A percentile compares a stretch with the other conserved stretches of the same genome.
phyloP scores from a whole-genome alignment of 2,113 vertebrate genomes.

The Poecilia latipinna region DNA sequence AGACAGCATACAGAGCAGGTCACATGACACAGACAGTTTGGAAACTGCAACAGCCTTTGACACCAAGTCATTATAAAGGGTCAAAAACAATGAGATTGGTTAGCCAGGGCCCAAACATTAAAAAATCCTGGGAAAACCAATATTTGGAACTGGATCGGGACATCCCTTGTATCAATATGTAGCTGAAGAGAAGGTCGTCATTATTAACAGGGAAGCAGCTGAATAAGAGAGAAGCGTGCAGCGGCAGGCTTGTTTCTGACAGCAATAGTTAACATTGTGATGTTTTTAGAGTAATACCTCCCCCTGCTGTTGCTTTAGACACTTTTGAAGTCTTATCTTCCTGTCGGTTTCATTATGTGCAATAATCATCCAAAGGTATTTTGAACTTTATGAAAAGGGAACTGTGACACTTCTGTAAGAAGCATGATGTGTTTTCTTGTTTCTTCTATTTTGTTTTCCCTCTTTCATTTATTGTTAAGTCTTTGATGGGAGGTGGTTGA shows the following conservation, averaged over 20 bases:
- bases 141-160: background rate
- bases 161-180: constrained; percentile 23
- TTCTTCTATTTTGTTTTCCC: background rate
- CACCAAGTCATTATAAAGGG: too few relatives aligned
- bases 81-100: too few relatives aligned
- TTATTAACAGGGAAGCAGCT: constrained; percentile 9
- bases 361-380: constrained; percentile 61
- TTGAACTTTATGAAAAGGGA: constrained; percentile 28
- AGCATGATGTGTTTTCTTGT: constrained; percentile 1
- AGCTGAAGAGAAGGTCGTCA: constrained; percentile 26
- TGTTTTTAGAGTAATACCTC: constrained; percentile 55
- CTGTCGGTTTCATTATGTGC: constrained; percentile 44
- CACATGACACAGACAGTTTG: too few relatives aligned
- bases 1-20: too few relatives aligned
- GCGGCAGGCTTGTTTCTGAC: constrained; percentile 42
- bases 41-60: too few relatives aligned
- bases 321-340: constrained; percentile 43
- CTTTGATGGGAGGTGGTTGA: constrained; percentile 6
- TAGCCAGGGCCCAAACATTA: background rate
- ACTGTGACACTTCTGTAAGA: constrained; percentile 38
- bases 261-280: constrained; percentile 78
- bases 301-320: constrained; percentile 43
- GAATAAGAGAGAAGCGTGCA: constrained; percentile 18
- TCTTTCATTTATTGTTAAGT: constrained; percentile 4
- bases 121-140: background rate